Percentiles rank a stretch among this genome's conserved stretches.
These are phyloP conservation scores for Pogonomyrmex californicus DNA, from an alignment of 1,140 invertebrate species.

Conservation along the genomic window DNA sequence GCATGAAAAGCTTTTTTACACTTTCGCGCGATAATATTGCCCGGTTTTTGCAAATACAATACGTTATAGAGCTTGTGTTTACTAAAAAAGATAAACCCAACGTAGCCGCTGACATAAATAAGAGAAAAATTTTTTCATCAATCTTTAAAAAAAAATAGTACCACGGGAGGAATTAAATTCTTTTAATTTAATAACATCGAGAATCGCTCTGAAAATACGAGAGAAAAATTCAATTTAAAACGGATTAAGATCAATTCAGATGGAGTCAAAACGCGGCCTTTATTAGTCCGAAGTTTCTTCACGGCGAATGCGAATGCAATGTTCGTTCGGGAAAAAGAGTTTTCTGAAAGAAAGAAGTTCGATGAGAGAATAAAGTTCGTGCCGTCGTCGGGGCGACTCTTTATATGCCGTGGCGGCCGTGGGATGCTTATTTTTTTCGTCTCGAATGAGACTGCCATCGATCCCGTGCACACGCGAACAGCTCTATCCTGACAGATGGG, in stretches of 20 bases:
- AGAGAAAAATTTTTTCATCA: slow-evolving; percentile 10
- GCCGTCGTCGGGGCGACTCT: slow-evolving; percentile 30
- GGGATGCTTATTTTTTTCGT: slow-evolving; percentile 37
- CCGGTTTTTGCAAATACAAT: slow-evolving; percentile 6
- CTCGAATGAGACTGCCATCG: slow-evolving; percentile 35
- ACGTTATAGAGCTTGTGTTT: slow-evolving; percentile 31
- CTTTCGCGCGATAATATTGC: not conserved
- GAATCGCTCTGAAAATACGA: not conserved
- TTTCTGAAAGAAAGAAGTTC: slow-evolving; percentile 23
- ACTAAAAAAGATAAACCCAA: slow-evolving; percentile 4
- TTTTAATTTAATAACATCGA: slow-evolving; percentile 22
- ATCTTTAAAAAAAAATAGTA: not conserved
- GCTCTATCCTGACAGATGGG: slow-evolving; percentile 15
- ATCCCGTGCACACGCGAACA: slow-evolving; percentile 10
- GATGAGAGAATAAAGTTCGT: slow-evolving; percentile 45
- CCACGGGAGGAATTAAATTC: not conserved
- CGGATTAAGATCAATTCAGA: slow-evolving; percentile 50
- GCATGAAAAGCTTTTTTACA: slow-evolving; percentile 20
- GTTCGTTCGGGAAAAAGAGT: slow-evolving; percentile 28
- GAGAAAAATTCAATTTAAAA: slow-evolving; percentile 28
- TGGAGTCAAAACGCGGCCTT: slow-evolving; percentile 1
- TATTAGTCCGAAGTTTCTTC: slow-evolving; percentile 40
- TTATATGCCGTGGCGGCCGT: slow-evolving; percentile 16
- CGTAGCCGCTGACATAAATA: slow-evolving; percentile 9
- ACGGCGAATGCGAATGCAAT: not conserved